phyloP scores from a whole-genome alignment of 1,140 invertebrate genomes.

The Artemia franciscana region DNA sequence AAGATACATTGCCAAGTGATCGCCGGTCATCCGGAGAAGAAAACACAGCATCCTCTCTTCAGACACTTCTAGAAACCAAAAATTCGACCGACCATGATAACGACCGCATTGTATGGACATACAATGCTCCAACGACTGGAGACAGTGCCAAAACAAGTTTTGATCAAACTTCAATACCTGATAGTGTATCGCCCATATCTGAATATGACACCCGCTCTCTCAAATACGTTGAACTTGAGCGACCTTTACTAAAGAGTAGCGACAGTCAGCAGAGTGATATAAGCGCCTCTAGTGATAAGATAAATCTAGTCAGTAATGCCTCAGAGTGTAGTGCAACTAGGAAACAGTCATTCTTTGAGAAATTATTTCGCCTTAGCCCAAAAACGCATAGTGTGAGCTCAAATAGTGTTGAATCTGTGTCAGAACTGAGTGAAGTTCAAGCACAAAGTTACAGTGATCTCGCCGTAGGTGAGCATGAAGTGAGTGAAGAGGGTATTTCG shows the following conservation, averaged over 20 bases:
- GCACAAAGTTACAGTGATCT: slow-evolving; percentile 8
- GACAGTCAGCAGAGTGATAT: slow-evolving; percentile 10
- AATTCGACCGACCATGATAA: slow-evolving; percentile 8
- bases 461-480: slow-evolving; percentile 8
- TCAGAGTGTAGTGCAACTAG: background rate
- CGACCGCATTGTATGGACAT: slow-evolving; percentile 66
- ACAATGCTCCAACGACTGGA: slow-evolving; percentile 39
- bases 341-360: background rate
- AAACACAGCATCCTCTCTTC: background rate
- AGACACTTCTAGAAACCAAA: background rate
- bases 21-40: background rate
- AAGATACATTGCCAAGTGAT: slow-evolving; percentile 5
- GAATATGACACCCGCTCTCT: background rate
- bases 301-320: background rate
- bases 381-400: background rate
- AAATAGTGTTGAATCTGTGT: slow-evolving; percentile 1
- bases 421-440: background rate
- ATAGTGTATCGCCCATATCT: slow-evolving; percentile 5
- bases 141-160: slow-evolving; percentile 5
- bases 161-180: slow-evolving; percentile 6
- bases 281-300: background rate
- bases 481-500: slow-evolving; percentile 5
- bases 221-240: slow-evolving; percentile 4
- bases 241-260: slow-evolving; percentile 3
- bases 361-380: background rate